Evolutionary conservation across 2,113 vertebrate genomes (phyloP).

Genomic region (Pelecanus crispus): DNA sequence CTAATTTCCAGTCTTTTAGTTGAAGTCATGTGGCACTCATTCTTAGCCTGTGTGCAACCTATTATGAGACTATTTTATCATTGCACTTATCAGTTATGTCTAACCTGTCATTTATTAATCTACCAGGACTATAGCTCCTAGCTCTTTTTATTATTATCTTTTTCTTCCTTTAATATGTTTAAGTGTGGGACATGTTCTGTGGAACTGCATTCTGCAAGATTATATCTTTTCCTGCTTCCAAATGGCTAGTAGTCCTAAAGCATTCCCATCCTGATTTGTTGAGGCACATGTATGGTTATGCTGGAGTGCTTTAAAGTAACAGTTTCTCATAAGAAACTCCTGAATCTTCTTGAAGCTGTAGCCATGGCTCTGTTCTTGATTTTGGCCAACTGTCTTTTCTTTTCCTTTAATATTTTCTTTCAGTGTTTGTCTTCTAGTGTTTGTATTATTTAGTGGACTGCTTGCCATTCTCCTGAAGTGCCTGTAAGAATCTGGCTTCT

Average conservation of each 20-base stretch:
- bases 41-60: background rate
- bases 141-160: background rate
- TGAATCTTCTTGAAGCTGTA: background rate
- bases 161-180: background rate
- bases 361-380: background rate
- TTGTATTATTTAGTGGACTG: background rate
- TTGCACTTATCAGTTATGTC: background rate
- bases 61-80: background rate
- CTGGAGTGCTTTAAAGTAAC: background rate
- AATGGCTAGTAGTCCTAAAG: background rate
- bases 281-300: background rate
- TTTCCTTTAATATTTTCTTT: background rate
- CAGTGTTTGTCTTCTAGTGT: background rate
- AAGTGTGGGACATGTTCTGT: background rate
- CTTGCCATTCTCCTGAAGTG: background rate
- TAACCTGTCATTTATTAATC: background rate
- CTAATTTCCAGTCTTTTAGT: background rate
- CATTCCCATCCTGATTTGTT: background rate
- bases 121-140: background rate
- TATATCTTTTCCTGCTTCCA: background rate
- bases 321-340: background rate
- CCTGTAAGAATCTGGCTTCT: background rate
- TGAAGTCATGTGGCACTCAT: background rate
- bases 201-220: background rate
- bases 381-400: background rate